Evolutionary conservation across 1,140 invertebrate species (phyloP), one percentile per base, ranked within the genome.

Genomic region (Heliconius hewitsoni): DNA sequence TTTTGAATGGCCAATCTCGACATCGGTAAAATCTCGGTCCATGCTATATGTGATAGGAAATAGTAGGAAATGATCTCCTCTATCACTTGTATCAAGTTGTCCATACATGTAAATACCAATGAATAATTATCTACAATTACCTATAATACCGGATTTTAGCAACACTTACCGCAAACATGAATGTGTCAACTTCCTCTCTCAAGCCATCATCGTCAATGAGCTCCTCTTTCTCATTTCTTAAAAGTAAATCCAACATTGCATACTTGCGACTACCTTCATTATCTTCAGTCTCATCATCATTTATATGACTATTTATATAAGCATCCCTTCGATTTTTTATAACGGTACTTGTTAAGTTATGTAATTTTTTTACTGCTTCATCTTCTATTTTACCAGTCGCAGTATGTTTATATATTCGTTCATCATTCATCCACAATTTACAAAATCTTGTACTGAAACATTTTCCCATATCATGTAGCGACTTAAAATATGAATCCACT

Each of bases 111-210:
- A 46, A 3, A 1, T 42, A 42, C 39, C 13, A 46, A 46, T 1
- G 0, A 46, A 16, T 16, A 16, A 46, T 46, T 4, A 4, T 46
- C 13, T 46, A 46, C 42, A 46, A 46, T 46, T 46, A 46, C 2
- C 16, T 52, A 18, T 52, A 52, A 19, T 8, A 52, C 16, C 18
- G 16, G 50, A 5, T 6, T 13, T 13, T 4, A 46, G 18, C 50
- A 18, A 19, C 50, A 52, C 50, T 52, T 52, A 52, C 50, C 50
- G 50, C 77, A 70, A 79, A 79, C 77, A 79, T 79, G 46, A 79
- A 79, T 23, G 77, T 70, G 16, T 79, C 77, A 70, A 79, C 73
- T 74, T 79, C 77, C 73, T 79, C 55, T 27, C 60, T 72, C 9
- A 79, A 37, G 8, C 55, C 77, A 0, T 74, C 77, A 52, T 30